Percentiles rank a stretch among this genome's conserved stretches.
Evolutionary conservation across 35 echinoderm and acorn worm species (phyloP).

Genomic region (Amphiura filiformis): DNA sequence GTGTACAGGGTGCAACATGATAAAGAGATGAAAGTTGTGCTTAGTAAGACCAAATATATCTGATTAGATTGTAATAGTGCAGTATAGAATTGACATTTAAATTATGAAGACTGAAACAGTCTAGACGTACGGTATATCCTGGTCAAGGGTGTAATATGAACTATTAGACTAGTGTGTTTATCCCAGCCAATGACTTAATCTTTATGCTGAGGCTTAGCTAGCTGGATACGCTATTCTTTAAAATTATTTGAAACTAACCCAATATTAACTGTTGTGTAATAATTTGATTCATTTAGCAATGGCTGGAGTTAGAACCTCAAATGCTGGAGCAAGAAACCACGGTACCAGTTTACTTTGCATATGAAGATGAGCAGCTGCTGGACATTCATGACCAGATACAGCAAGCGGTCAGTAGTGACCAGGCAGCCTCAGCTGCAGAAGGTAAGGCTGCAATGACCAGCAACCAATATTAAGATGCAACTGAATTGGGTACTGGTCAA

Average conservation of each 20-base stretch:
- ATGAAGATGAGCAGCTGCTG: conserved; percentile 83
- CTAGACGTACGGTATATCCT: no score
- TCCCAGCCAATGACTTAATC: no score
- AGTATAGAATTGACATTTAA: no score
- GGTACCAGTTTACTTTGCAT: conserved; percentile 86
- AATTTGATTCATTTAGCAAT: conserved; percentile 49
- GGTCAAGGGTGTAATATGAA: no score
- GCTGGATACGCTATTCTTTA: no score
- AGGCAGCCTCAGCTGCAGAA: conserved; percentile 86
- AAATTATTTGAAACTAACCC: background rate
- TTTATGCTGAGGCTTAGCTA: background rate
- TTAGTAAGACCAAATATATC: no score
- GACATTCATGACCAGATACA: conserved; percentile 77
- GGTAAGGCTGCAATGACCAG: conserved; percentile 34
- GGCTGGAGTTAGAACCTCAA: conserved; percentile 85
- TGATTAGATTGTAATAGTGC: no score
- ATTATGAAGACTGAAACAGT: no score
- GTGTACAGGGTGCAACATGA: no score
- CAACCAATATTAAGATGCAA: background rate
- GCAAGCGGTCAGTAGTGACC: conserved; percentile 74
- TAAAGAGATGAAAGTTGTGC: no score
- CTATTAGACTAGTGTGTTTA: no score
- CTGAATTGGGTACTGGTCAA: background rate
- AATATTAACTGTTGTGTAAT: no score
- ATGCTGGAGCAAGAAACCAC: conserved; percentile 73